A percentile compares a stretch with the other conserved stretches of the same genome.
These are phyloP conservation scores for Epizoanthus illoricatus DNA, from an alignment of 92 coral and sea anemone species.

Conservation along the genomic window DNA sequence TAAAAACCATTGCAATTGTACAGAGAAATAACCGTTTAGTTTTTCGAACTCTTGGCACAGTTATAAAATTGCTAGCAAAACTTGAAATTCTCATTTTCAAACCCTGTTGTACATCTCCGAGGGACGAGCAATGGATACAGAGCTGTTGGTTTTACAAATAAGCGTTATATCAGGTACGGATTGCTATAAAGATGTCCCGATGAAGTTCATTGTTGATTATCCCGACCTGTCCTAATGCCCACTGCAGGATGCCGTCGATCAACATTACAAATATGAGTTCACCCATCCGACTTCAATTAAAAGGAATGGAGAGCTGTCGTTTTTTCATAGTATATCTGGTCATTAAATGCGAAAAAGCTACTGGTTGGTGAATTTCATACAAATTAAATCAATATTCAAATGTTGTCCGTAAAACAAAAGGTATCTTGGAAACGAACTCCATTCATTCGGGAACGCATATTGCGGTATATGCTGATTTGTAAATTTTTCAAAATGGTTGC, in stretches of 20 bases:
- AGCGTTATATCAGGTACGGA: neutral
- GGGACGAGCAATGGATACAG: too few relatives aligned
- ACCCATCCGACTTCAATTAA: neutral
- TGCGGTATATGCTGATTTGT: slow-evolving; percentile 1
- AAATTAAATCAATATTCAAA: neutral
- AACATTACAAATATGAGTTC: neutral
- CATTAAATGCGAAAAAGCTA: neutral
- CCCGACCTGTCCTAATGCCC: neutral
- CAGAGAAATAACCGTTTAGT: neutral
- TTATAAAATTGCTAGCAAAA: neutral
- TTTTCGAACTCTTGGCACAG: neutral
- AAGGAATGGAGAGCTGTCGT: neutral
- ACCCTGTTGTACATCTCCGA: too few relatives aligned
- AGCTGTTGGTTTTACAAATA: slow-evolving; percentile 13
- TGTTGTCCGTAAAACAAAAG: neutral
- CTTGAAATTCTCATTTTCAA: slow-evolving; percentile 18
- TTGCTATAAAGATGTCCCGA: neutral
- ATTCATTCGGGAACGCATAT: slow-evolving; percentile 1
- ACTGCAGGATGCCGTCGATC: too few relatives aligned
- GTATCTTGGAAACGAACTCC: slow-evolving; percentile 29
- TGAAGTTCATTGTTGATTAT: neutral
- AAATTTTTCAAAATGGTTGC: neutral
- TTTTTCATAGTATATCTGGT: neutral
- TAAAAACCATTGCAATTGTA: neutral
- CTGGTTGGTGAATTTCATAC: neutral